Evolutionary conservation across 2,888 invertebrate genomes (phyloP), one percentile per base, ranked within the genome.

Genomic region (Melieria crassipennis): DNA sequence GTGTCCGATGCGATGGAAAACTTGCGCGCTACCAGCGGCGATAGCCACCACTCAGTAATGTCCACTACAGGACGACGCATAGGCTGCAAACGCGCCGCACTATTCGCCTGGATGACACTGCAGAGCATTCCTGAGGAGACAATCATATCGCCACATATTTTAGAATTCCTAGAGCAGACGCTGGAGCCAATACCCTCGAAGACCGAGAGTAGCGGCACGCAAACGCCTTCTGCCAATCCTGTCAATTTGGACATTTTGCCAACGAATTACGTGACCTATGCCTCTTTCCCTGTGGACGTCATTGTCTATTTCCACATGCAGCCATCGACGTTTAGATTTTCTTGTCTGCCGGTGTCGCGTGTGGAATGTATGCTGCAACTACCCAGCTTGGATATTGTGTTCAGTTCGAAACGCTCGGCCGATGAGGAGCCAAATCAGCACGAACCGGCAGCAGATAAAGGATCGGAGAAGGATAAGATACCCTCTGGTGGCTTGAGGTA

Each of bases 241-340:
- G 87, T 83, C 1, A 89, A 87, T 82, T 88, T 89, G 80, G 91
- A 89, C 78, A 85, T 88, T n/a, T 88, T 90, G 52, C 90, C 91
- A 76, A 91, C 92, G 80, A 92, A 92, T 0, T 93, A 93, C 86
- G 94, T 94, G 82, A 94, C 93, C 77, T 95, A 95, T 84, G 94
- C 96, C 52, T 96, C 97, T 69, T 98, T 99, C 87, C 99, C 99
- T 0, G 98, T 99, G 0, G 99, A 99, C 88, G 98, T 99, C 43
- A 95, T 99, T 79, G 98, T 99, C 57, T 98, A 98, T 87, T 96
- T 99, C 88, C 96, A 97, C 87, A 98, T 99, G 92, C 97, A 98
- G 85, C 98, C 98, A 0, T 97, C 97, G 69, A 96, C 97, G 0
- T 96, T 98, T 87, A 88, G 98, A 72, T 99, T 99, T 88, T 96